Percentiles rank a stretch among this genome's conserved stretches.
Evolutionary conservation across 2,888 invertebrate genomes (phyloP).

Genomic region (Dolichopus griseipennis): DNA sequence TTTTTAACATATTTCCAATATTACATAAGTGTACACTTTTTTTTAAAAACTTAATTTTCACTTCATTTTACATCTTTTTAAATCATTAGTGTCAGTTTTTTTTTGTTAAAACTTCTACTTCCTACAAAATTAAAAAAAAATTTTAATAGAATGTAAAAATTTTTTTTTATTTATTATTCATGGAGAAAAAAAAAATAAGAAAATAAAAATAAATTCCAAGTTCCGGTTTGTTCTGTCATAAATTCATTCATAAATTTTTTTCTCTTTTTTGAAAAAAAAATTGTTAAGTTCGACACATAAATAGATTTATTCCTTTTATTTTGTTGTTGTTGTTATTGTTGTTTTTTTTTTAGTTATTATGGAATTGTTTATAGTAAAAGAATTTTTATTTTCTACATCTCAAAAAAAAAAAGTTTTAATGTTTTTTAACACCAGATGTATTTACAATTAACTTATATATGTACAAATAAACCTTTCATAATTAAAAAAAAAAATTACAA

Average conservation of each 20-base stretch:
- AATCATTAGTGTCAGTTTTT: neutral
- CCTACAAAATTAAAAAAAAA: neutral
- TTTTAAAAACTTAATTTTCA: neutral
- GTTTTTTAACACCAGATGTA: slow-evolving; percentile 2
- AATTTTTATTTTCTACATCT: too few relatives aligned
- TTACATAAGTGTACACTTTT: too few relatives aligned
- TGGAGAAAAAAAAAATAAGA: neutral
- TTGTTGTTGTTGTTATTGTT: neutral
- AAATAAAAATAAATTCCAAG: neutral
- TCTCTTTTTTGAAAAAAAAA: too few relatives aligned
- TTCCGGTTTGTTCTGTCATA: neutral
- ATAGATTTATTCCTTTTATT: neutral
- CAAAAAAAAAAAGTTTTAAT: too few relatives aligned
- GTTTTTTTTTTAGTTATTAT: neutral
- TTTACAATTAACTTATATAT: neutral
- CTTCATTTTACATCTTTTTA: neutral
- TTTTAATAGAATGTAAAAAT: too few relatives aligned
- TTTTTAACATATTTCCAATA: too few relatives aligned
- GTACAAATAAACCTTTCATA: too few relatives aligned
- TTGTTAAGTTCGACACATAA: too few relatives aligned
- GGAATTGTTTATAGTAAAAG: too few relatives aligned
- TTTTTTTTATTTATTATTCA: too few relatives aligned
- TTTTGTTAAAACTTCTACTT: neutral
- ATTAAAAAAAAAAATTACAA: too few relatives aligned
- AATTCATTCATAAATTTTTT: too few relatives aligned